Base-by-base conservation (phyloP, 1,140 invertebrate genomes). In the Zaprionus tsacasi region DNA sequence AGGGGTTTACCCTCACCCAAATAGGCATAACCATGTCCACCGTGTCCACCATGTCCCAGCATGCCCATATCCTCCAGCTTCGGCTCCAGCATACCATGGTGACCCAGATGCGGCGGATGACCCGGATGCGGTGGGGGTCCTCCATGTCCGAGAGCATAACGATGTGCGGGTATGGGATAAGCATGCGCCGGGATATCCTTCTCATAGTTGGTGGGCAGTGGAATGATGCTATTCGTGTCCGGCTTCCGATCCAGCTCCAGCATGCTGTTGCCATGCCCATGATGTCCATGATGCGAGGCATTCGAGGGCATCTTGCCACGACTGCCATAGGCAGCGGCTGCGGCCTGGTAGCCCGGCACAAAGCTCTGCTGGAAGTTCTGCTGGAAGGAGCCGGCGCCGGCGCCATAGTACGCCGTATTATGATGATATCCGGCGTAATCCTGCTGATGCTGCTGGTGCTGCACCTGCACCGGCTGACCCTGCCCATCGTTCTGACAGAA, bases 1-100 rank as follows among this genome's bases (percentile, higher is more conserved):
- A 78, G 5, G 8, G 79, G 58, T 63, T 93, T 94, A 7, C 95
- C 95, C 40, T 96, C 95, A 2, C 95, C 95, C 40, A 94, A 92
- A 86, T 94, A 96, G 45, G 94, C 81, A 81, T 95, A 95, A 0
- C 93, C 93, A 7, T 75, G 68, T 50, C 58, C 65, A 43, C 58
- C 65, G 40, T 79, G 73, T 30, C 27, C 27, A 1, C 81, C 76
- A 6, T 81, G 73, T 0, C 82, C 76, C 43, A 85, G 69, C 74
- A 82, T 88, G 25, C 82, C 78, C 75, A 91, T 89, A n/a, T 92
- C 87, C 66, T 92, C 91, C 12, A 92, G 70, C 45, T 92, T 92
- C 7, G 91, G 91, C 45, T 92, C 89, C 43, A 91, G 78, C 86
- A 91, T 88, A 2, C 80, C 81, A 11, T 91, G 78, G 33, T 91